Conservation (phyloP, 2,113 vertebrate species). For the Crypturellus undulatus region DNA sequence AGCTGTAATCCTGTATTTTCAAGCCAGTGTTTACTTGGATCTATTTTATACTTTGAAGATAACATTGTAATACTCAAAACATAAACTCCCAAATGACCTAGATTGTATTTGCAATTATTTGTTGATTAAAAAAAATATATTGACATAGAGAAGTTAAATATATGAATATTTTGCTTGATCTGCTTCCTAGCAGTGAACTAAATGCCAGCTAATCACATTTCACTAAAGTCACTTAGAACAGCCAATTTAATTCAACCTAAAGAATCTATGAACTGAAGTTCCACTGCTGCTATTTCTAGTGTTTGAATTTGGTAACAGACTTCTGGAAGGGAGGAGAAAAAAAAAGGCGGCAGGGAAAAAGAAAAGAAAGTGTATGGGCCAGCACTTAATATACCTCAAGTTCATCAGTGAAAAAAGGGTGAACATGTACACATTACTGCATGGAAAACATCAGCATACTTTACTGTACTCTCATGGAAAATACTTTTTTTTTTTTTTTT, state of each 20-base stretch:
- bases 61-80: background rate
- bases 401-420: background rate
- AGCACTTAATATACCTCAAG: background rate
- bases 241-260: background rate
- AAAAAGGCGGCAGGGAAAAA: background rate
- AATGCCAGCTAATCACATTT: background rate
- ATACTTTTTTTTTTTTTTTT: slow-evolving; percentile 49
- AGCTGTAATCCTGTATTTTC: background rate
- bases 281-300: background rate
- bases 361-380: background rate
- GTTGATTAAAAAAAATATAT: background rate
- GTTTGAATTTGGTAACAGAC: background rate
- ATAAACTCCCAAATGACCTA: background rate
- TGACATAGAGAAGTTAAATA: background rate
- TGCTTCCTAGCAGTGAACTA: background rate
- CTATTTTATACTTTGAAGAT: background rate
- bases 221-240: background rate
- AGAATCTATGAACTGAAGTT: background rate
- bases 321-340: background rate
- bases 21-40: background rate
- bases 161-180: background rate
- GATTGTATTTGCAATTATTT: background rate
- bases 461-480: background rate
- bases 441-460: background rate
- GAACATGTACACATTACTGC: background rate